These are phyloP conservation scores for Phalacrocorax carbo DNA, from an alignment of 2,113 vertebrate species.

Conservation along the genomic window DNA sequence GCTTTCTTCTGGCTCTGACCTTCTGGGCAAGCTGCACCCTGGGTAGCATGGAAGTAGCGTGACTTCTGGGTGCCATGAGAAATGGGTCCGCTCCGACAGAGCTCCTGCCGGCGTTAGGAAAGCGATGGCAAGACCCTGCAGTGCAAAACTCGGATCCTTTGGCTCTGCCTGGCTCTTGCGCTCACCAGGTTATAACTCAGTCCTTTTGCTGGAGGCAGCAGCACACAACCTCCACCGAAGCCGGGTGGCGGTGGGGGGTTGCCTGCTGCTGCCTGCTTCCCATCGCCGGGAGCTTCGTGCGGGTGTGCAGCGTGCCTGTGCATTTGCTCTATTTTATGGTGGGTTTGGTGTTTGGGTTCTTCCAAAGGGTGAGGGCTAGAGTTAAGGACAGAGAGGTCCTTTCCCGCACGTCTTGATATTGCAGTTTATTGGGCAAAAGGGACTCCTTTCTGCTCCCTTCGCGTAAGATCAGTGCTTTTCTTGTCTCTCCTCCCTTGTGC, in stretches of 20 bases:
- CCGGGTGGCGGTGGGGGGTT: not conserved
- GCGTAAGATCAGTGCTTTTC: fast-evolving
- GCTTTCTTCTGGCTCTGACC: not conserved
- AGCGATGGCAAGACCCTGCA: not conserved
- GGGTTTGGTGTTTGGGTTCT: not conserved
- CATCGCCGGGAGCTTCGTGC: fast-evolving
- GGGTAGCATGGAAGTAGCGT: not conserved
- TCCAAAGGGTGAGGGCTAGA: not conserved
- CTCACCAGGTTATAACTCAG: fast-evolving
- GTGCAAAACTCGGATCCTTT: not conserved
- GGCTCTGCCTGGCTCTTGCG: not conserved
- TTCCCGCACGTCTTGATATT: not conserved
- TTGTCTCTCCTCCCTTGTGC: not conserved
- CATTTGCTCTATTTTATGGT: not conserved
- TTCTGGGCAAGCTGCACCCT: not conserved
- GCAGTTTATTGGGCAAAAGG: not conserved
- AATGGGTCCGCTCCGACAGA: fast-evolving
- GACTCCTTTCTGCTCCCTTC: not conserved
- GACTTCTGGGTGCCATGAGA: not conserved
- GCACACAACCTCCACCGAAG: not conserved
- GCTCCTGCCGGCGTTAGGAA: fast-evolving
- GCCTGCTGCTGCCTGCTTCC: not conserved
- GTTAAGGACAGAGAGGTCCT: not conserved
- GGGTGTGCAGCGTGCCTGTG: fast-evolving
- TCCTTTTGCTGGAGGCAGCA: not conserved